A percentile compares a stretch with the other conserved stretches of the same genome.
phyloP scores from a whole-genome alignment of 2,797 vertebrate genomes.

The Girardinus metallicus region DNA sequence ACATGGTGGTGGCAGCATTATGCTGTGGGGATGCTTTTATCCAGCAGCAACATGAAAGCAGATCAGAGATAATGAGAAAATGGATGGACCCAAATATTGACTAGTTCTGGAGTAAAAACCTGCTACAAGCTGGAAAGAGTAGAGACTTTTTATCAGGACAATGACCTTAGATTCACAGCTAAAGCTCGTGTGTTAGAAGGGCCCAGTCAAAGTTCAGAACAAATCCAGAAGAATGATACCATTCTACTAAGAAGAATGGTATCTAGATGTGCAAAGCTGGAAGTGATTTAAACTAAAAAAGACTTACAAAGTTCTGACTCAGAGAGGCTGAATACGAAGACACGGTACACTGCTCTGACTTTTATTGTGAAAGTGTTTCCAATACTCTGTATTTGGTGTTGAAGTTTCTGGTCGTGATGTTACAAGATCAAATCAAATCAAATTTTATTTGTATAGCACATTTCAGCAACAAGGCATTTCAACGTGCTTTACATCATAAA shows the following conservation, averaged over 20 bases:
- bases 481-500: too few species aligned
- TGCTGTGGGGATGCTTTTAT: not conserved
- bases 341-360: not conserved
- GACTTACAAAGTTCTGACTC: not conserved
- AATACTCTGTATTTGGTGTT: not conserved
- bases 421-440: too few species aligned
- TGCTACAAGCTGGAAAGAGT: not conserved
- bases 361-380: not conserved
- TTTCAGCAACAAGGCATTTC: too few species aligned
- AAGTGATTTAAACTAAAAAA: not conserved
- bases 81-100: not conserved
- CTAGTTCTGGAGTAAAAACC: not conserved
- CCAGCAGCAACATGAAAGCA: not conserved
- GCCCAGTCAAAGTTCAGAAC: not conserved
- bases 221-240: not conserved
- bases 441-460: too few species aligned
- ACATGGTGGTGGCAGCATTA: not conserved
- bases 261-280: not conserved
- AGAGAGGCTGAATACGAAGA: not conserved
- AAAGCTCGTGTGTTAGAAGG: not conserved
- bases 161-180: not conserved
- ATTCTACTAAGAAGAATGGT: not conserved
- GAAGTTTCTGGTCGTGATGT: not conserved
- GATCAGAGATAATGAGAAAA: not conserved
- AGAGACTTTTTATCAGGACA: not conserved